A percentile compares a stretch with the other conserved stretches of the same genome.
These are phyloP conservation scores for Rhopilema esculentum DNA, from an alignment of 30 jellyfish, hydroid and myxozoan species.

Conservation along the genomic window DNA sequence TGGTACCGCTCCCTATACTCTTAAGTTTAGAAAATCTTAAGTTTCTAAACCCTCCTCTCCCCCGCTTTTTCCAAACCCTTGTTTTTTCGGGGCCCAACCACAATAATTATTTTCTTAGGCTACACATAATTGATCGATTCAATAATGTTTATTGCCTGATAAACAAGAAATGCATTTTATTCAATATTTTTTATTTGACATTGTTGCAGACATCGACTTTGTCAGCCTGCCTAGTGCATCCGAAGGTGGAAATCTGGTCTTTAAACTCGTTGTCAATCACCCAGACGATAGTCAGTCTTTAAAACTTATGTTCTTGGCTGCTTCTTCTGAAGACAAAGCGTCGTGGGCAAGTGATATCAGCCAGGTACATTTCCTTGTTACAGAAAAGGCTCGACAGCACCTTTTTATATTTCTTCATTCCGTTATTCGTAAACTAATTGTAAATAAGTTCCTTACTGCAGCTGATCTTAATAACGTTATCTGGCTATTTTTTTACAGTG, in stretches of 20 bases:
- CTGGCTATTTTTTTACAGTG: too few species aligned
- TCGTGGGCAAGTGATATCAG: constrained; percentile 90
- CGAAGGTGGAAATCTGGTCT: constrained; percentile 56
- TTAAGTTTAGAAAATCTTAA: too few species aligned
- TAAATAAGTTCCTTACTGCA: background rate
- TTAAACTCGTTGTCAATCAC: constrained; percentile 68
- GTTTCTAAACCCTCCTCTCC: too few species aligned
- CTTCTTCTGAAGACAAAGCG: constrained; percentile 78
- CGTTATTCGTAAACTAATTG: background rate
- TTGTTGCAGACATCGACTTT: constrained; percentile 66
- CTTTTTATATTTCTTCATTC: background rate
- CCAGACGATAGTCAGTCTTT: constrained; percentile 47
- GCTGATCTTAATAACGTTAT: too few species aligned
- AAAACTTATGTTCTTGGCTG: constrained; percentile 71
- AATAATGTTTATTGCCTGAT: background rate
- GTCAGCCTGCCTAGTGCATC: constrained; percentile 71
- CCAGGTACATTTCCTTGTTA: constrained; percentile 47
- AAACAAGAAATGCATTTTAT: background rate
- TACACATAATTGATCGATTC: too few species aligned
- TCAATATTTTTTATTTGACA: background rate
- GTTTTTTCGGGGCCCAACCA: too few species aligned
- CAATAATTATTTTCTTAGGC: too few species aligned
- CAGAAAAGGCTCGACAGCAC: background rate
- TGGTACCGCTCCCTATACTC: too few species aligned
- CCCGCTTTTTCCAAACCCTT: too few species aligned